A percentile compares a stretch with the other conserved stretches of the same genome.
phyloP scores from a whole-genome alignment of 2,113 vertebrate species.

The Boulengeromyrus knoepffleri region DNA sequence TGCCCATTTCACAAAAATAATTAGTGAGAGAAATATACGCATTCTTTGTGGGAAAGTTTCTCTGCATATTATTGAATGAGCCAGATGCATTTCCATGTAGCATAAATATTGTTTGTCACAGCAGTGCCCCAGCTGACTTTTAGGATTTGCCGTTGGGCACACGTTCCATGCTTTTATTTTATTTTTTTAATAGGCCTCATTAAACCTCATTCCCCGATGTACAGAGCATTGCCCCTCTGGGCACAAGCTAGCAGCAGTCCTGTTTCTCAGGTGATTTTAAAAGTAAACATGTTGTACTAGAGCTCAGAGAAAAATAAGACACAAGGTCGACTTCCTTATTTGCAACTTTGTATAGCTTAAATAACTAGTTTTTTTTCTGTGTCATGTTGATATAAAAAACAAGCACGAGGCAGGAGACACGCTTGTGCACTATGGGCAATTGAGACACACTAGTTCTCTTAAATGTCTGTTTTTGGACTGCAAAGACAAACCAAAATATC shows the following conservation, averaged over 20 bases:
- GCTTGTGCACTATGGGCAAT: not conserved
- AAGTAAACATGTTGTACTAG: not conserved
- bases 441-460: not conserved
- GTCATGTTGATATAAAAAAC: not conserved
- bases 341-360: too few relatives aligned
- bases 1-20: not conserved
- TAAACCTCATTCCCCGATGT: not conserved
- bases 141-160: not conserved
- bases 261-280: conserved; percentile 11
- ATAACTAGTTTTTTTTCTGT: not conserved
- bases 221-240: not conserved
- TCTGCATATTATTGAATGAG: not conserved
- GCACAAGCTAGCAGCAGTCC: not conserved
- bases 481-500: not conserved
- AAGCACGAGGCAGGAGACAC: not conserved
- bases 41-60: not conserved
- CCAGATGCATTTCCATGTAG: not conserved
- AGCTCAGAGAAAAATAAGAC: conserved; percentile 6
- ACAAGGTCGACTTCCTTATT: not conserved
- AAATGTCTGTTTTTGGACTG: not conserved
- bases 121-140: too few relatives aligned
- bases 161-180: not conserved
- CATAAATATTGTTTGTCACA: not conserved
- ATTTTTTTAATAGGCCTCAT: not conserved
- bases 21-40: not conserved